A percentile compares a stretch with the other conserved stretches of the same genome.
Evolutionary conservation across 2,797 vertebrate genomes (phyloP).

Genomic region (Cryptoprocta ferox): DNA sequence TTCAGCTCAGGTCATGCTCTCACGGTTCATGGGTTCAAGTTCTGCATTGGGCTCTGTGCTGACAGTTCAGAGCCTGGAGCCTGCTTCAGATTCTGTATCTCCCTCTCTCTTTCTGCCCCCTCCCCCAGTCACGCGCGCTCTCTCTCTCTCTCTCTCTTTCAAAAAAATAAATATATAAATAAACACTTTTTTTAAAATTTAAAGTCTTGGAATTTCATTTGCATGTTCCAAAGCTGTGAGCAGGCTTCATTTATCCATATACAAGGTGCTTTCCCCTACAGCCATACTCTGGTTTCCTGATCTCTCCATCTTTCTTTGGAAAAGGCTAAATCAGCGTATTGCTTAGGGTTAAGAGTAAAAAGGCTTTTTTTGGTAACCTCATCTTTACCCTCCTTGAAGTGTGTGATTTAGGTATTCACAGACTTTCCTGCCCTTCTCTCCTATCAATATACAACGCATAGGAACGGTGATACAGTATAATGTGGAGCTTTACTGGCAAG

Average conservation of each 20-base stretch:
- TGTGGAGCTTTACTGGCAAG: not conserved
- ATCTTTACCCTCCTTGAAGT: not conserved
- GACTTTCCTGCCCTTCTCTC: not conserved
- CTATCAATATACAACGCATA: not conserved
- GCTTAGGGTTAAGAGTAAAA: not conserved
- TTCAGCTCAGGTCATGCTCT: too few species aligned
- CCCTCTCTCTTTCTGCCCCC: too few species aligned
- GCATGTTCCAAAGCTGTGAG: not conserved
- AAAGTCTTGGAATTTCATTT: not conserved
- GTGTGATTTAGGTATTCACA: not conserved
- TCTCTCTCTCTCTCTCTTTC: too few species aligned
- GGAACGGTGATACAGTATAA: rapidly evolving
- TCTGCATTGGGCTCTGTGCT: too few species aligned
- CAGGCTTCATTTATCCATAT: not conserved
- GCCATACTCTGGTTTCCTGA: not conserved
- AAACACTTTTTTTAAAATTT: too few species aligned
- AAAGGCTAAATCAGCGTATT: not conserved
- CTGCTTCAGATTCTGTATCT: too few species aligned
- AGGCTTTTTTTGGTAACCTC: not conserved
- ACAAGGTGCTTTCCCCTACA: not conserved
- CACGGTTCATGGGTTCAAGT: too few species aligned
- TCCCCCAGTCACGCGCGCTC: too few species aligned
- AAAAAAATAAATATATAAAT: too few species aligned
- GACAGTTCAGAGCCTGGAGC: too few species aligned
- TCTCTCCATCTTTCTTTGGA: not conserved